Base-by-base conservation (phyloP, 2,888 invertebrate species). In the Apodemia duryi region DNA sequence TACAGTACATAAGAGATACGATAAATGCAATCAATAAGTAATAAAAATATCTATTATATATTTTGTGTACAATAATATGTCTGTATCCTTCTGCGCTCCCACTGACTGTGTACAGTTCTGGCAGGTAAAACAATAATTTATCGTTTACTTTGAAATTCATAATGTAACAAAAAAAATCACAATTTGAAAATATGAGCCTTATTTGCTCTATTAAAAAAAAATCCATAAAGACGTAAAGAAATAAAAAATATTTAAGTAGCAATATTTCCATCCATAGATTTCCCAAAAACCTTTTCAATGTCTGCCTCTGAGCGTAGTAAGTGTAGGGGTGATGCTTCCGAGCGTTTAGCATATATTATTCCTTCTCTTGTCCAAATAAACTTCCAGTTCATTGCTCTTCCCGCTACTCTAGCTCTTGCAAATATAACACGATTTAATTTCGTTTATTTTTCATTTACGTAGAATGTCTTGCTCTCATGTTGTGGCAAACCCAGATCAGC, bases 371-470 rank as follows among this genome's bases (percentile, higher is more conserved):
- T 64, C 65, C 67, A 67, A 11, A 63, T 51, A 43, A 60, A 67
- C 13, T 62, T 65, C 65, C 67, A 67, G 9, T 67, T 46, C 11
- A 21, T 28, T 9, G 11, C 10, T 61, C 54, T 63, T 4, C 49
- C 65, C 28, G 61, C 54, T 35, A 35, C 32, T 32, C 67, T 43
- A 13, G 67, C 63, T 35, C 46, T 67, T 21, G 60, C 35, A 13
- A 67, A 67, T 21, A 63, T 21, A 11, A 51, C n/a, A 4, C 67
- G 54, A 38, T 67, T 67, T 41, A 29, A 52, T 28, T 61, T 61
- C 13, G 67, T 65, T 46, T 65, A 60, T 11, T 65, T 63, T 43
- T 67, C 65, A 54, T 67, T 67, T 21, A 63, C 41, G n/a, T 61
- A 65, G 29, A 67, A 52, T 11, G 54, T 29, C 28, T 29, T 54